Conservation (phyloP, 92 coral and sea anemone species). For the Umimayanthus chanpuru region DNA sequence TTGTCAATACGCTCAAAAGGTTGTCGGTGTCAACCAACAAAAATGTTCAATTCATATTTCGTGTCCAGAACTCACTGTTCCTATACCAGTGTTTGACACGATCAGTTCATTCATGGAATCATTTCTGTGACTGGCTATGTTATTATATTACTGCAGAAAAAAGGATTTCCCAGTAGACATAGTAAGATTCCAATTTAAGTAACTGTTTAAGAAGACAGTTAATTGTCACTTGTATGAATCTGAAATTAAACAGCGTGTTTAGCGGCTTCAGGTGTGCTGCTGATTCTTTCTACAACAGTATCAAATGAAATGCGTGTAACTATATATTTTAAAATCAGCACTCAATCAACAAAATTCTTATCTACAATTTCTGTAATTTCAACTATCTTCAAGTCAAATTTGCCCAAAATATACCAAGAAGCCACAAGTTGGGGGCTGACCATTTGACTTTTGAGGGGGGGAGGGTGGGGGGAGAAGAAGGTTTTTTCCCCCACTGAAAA, state of each 20-base stretch:
- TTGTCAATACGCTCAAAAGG: background rate
- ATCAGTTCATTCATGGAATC: background rate
- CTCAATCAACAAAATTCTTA: too few species aligned
- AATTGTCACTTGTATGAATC: background rate
- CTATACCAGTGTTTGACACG: background rate
- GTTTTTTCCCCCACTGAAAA: too few species aligned
- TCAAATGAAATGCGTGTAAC: too few species aligned
- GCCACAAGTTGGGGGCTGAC: too few species aligned
- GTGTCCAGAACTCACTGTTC: background rate
- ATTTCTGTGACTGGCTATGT: background rate
- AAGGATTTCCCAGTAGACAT: background rate
- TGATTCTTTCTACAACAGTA: background rate
- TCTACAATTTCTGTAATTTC: too few species aligned
- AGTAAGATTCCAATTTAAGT: background rate
- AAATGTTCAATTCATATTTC: background rate
- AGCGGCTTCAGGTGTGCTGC: background rate
- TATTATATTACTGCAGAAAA: too few species aligned
- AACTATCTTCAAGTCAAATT: too few species aligned
- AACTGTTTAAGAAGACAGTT: too few species aligned
- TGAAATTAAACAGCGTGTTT: background rate
- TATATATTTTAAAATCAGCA: too few species aligned
- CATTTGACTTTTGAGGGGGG: too few species aligned
- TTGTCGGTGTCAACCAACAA: background rate
- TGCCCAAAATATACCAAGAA: too few species aligned
- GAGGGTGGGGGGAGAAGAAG: too few species aligned